Percentiles rank a stretch among this genome's conserved stretches.
Evolutionary conservation across 2,797 vertebrate genomes (phyloP).

Genomic region (Carduelis carduelis): DNA sequence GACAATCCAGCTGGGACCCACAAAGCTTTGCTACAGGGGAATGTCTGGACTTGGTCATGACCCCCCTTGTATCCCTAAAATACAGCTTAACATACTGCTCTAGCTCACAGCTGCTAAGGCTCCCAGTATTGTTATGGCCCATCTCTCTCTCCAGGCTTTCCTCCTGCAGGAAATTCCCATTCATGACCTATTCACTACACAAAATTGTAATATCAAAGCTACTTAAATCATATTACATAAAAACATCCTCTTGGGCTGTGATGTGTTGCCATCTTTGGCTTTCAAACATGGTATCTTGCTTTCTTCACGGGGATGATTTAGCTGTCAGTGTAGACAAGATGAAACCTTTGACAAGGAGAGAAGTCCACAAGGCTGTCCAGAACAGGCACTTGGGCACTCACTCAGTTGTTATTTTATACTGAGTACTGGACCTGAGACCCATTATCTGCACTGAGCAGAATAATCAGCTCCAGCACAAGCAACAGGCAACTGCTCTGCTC

Average conservation of each 20-base stretch:
- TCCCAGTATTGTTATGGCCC: not conserved
- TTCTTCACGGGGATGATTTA: not conserved
- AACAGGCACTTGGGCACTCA: not conserved
- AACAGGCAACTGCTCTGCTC: not conserved
- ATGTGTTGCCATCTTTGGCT: not conserved
- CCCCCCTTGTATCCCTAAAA: not conserved
- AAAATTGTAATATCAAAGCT: not conserved
- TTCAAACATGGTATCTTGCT: not conserved
- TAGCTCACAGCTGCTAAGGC: not conserved
- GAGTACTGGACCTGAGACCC: not conserved
- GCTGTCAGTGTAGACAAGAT: not conserved
- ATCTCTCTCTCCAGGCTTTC: not conserved
- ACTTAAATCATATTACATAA: not conserved
- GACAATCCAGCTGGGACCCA: not conserved
- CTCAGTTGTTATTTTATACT: not conserved
- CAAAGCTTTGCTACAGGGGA: not conserved
- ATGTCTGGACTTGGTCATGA: not conserved
- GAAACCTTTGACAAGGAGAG: not conserved
- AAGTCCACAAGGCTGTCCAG: not conserved
- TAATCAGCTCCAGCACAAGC: not conserved
- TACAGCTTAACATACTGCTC: not conserved
- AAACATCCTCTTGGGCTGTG: not conserved
- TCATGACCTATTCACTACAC: not conserved
- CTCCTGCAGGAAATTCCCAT: not conserved
- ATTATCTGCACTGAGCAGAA: not conserved